phyloP scores from a whole-genome alignment of 1,140 invertebrate genomes.

The Lepidurus arcticus region DNA sequence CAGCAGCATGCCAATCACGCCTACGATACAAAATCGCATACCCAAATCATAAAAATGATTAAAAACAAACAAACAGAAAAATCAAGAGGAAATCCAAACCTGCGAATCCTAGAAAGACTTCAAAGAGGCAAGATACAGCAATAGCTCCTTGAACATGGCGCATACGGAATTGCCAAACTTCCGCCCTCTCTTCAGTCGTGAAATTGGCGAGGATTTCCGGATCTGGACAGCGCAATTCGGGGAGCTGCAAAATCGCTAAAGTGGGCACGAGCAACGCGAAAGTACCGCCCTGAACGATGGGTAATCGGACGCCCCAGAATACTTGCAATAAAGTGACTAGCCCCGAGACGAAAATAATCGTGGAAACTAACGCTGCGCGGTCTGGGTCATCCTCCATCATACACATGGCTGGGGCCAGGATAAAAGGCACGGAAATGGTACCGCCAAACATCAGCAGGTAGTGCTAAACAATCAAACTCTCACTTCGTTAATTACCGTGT shows the following conservation, averaged over 20 bases:
- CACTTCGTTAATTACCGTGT: neutral
- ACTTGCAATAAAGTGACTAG: slow-evolving; percentile 73
- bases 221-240: slow-evolving; percentile 69
- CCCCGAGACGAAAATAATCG: slow-evolving; percentile 82
- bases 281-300: slow-evolving; percentile 70
- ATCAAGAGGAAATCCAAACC: slow-evolving; percentile 40
- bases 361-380: slow-evolving; percentile 73
- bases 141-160: slow-evolving; percentile 77
- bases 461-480: slow-evolving; percentile 54
- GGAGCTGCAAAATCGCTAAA: slow-evolving; percentile 70
- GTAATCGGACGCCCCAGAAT: slow-evolving; percentile 70
- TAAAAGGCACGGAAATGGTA: slow-evolving; percentile 76
- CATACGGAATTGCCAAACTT: slow-evolving; percentile 72
- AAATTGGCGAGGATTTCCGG: slow-evolving; percentile 51
- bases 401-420: slow-evolving; percentile 71
- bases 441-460: slow-evolving; percentile 83
- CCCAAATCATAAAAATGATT: neutral
- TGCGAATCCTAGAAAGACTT: slow-evolving; percentile 65
- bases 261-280: slow-evolving; percentile 80
- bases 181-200: slow-evolving; percentile 53
- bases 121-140: slow-evolving; percentile 69
- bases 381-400: slow-evolving; percentile 71
- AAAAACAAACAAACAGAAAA: neutral
- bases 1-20: slow-evolving; percentile 42
- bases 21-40: neutral